phyloP scores from a whole-genome alignment of 2,888 invertebrate species.

The Pomacea canaliculata region DNA sequence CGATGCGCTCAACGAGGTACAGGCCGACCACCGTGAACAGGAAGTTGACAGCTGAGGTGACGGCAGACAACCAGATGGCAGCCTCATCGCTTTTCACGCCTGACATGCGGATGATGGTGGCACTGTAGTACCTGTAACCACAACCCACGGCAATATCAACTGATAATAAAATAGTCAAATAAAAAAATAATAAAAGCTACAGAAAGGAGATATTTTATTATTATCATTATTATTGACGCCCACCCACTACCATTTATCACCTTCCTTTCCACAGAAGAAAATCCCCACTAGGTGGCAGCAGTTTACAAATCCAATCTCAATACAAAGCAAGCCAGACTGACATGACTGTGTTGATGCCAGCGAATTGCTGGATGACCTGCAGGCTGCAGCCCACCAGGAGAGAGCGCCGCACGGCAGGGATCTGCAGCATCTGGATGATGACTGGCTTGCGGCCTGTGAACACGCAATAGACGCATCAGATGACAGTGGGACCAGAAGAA shows the following conservation, averaged over 20 bases:
- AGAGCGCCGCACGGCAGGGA: constrained; percentile 68
- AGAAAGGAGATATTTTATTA: too few relatives aligned
- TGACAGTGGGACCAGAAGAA: background rate
- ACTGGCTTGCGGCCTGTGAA: constrained; percentile 50
- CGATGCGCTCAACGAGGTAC: constrained; percentile 67
- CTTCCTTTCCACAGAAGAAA: too few relatives aligned
- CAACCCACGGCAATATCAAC: background rate
- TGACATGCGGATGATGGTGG: constrained; percentile 68
- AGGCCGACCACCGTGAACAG: constrained; percentile 66
- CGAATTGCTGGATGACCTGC: constrained; percentile 73
- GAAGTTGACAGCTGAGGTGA: constrained; percentile 66
- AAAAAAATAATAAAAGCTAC: too few relatives aligned
- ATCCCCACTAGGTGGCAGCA: too few relatives aligned
- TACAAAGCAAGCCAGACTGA: constrained; percentile 26
- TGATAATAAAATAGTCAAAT: too few relatives aligned
- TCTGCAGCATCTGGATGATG: constrained; percentile 62
- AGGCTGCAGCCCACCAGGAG: constrained; percentile 72
- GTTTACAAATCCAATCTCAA: too few relatives aligned
- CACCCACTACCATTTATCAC: too few relatives aligned
- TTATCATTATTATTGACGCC: too few relatives aligned
- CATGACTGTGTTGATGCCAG: constrained; percentile 74
- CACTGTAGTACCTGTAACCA: constrained; percentile 66
- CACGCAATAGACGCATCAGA: background rate
- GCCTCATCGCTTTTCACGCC: constrained; percentile 62
- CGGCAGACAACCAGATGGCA: constrained; percentile 67